Evolutionary conservation across 2,888 invertebrate species (phyloP), one percentile per base, ranked within the genome.

Genomic region (Strigamia crassipes): DNA sequence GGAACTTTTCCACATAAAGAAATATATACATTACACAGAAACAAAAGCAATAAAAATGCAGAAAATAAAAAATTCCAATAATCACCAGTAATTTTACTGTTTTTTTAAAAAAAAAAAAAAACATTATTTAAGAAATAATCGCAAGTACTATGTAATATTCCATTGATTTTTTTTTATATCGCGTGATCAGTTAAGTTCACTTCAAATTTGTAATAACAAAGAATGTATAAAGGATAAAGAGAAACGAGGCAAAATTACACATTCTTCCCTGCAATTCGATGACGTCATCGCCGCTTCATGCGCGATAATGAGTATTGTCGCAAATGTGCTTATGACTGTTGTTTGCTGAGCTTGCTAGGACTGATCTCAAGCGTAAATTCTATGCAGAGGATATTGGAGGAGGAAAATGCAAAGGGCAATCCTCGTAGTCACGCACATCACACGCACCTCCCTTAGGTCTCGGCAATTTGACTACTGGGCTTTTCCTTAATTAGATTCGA

Each of bases 401-500:
- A 73, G 31, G 73, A 31, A 27, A 73, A 73, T 73, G 31, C 31
- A 73, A 73, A 73, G 73, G 73, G 73, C 73, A 73, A 73, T 73
- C 73, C 27, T 73, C 31, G 73, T 73, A 73, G 73, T 73, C 73
- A 73, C 73, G 73, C 73, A 73, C 73, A 73, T 73, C 73, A 73
- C 73, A 73, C 73, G 73, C 23, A 73, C 31, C 73, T 73, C 31
- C 27, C 73, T 27, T 73, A 27, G 31, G 73, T 73, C 73, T 73
- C 27, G 5, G 31, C 31, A 73, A 73, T 31, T 73, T 73, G 73
- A 73, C 73, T 73, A 73, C 73, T 73, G 73, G 73, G 73, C 73
- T 73, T 73, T 73, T 73, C 73, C 73, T 73, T 73, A 73, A 73
- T 73, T 73, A 73, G 73, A 27, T 73, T 73, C 73, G 73, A 73